These are phyloP conservation scores for Cotesia chilonis DNA, from an alignment of 1,140 invertebrate genomes.

Conservation along the genomic window DNA sequence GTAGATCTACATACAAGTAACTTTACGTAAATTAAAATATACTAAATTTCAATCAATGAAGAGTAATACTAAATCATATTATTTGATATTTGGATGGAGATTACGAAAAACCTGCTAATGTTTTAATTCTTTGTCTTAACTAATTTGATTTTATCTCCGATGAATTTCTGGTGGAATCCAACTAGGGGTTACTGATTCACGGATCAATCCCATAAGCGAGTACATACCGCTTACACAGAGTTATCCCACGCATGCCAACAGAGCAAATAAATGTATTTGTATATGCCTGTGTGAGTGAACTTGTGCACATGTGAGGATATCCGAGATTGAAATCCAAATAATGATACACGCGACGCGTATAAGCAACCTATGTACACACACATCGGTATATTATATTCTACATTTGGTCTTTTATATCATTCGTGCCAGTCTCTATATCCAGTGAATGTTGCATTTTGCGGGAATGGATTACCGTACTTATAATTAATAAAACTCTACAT, in stretches of 20 bases:
- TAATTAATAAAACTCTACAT: conserved; percentile 19
- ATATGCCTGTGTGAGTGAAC: conserved; percentile 13
- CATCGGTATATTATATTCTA: too few species aligned
- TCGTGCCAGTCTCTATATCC: conserved; percentile 21
- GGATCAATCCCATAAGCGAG: conserved; percentile 23
- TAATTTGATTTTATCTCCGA: background rate
- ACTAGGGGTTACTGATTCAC: conserved; percentile 36
- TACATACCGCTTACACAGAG: conserved; percentile 13
- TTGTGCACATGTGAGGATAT: conserved; percentile 13
- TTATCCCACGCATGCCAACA: background rate
- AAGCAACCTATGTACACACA: too few species aligned
- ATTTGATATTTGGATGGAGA: too few species aligned
- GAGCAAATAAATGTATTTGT: background rate
- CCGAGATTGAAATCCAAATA: conserved; percentile 33
- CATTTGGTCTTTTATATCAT: background rate
- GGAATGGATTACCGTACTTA: conserved; percentile 38
- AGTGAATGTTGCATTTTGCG: conserved; percentile 21
- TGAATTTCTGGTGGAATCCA: conserved; percentile 19
- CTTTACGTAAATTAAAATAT: too few species aligned
- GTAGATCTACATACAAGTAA: too few species aligned
- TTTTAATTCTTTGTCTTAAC: conserved; percentile 10
- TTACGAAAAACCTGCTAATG: background rate
- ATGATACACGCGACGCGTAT: conserved; percentile 14
- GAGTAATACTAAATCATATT: too few species aligned
- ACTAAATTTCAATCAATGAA: too few species aligned